phyloP scores from a whole-genome alignment of 2,888 invertebrate genomes.

The Ametastegia equiseti region DNA sequence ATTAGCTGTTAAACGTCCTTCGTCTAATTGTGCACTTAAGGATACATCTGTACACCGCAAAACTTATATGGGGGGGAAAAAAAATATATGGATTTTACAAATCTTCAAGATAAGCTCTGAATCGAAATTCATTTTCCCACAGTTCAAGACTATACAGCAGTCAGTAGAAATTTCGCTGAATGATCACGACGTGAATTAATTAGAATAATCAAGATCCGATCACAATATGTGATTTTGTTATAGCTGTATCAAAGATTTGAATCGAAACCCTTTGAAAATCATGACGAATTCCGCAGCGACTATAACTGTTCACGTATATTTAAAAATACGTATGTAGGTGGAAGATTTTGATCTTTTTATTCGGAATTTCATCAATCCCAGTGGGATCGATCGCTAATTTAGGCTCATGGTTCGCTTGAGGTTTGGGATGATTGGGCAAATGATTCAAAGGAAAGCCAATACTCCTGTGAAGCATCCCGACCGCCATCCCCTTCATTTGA shows the following conservation, averaged over 20 bases:
- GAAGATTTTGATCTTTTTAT: too few species aligned
- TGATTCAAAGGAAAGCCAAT: conserved; percentile 11
- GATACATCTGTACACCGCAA: neutral
- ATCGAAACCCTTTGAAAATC: neutral
- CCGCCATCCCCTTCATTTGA: neutral
- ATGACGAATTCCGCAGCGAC: neutral
- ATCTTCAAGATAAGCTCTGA: neutral
- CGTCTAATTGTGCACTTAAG: conserved; percentile 14
- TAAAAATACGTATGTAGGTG: too few species aligned
- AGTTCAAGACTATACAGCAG: neutral
- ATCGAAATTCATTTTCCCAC: too few species aligned
- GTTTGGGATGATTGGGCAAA: neutral
- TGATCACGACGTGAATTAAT: neutral
- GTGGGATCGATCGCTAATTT: conserved; percentile 11
- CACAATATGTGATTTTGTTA: neutral
- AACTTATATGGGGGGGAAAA: neutral
- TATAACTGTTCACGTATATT: neutral
- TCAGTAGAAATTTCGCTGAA: neutral
- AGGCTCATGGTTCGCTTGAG: conserved; percentile 6
- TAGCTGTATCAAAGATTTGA: neutral
- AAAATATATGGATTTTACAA: neutral
- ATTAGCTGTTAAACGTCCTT: conserved; percentile 30
- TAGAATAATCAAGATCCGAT: neutral
- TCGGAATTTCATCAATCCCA: neutral
- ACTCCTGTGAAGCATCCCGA: neutral